A percentile compares a stretch with the other conserved stretches of the same genome.
These are phyloP conservation scores for Holacanthus passer DNA, from an alignment of 2,113 vertebrate species.

Conservation along the genomic window DNA sequence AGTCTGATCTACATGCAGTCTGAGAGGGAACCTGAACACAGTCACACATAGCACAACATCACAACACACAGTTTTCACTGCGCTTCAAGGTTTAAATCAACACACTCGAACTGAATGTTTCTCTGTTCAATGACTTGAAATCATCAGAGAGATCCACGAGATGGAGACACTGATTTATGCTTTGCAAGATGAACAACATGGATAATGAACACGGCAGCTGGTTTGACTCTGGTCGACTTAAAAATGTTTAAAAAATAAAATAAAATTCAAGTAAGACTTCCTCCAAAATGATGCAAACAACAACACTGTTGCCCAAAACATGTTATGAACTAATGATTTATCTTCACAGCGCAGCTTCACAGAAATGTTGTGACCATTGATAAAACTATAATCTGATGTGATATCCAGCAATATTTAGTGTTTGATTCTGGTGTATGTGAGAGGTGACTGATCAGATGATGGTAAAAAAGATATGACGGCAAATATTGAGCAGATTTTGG, in stretches of 20 bases:
- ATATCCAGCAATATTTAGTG: background rate
- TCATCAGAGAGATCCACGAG: background rate
- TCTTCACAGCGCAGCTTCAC: too few relatives aligned
- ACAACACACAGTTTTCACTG: background rate
- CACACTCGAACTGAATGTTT: background rate
- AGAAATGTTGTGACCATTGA: background rate
- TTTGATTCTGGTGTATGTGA: background rate
- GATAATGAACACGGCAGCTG: too few relatives aligned
- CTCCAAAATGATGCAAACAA: too few relatives aligned
- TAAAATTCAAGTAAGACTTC: background rate
- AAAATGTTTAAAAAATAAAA: too few relatives aligned
- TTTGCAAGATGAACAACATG: background rate
- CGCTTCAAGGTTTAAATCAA: background rate
- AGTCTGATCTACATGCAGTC: conserved; percentile 8
- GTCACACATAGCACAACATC: conserved; percentile 6
- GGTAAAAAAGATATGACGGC: background rate
- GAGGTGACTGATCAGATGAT: background rate
- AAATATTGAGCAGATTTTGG: background rate
- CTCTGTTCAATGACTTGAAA: background rate
- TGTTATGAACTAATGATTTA: too few relatives aligned
- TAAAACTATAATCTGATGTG: background rate
- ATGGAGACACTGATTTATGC: too few relatives aligned
- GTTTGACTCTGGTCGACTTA: too few relatives aligned
- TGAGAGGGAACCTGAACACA: conserved; percentile 27
- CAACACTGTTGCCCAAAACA: too few relatives aligned